These are phyloP conservation scores for Anastatus disparis DNA, from an alignment of 1,140 invertebrate genomes.

Conservation along the genomic window DNA sequence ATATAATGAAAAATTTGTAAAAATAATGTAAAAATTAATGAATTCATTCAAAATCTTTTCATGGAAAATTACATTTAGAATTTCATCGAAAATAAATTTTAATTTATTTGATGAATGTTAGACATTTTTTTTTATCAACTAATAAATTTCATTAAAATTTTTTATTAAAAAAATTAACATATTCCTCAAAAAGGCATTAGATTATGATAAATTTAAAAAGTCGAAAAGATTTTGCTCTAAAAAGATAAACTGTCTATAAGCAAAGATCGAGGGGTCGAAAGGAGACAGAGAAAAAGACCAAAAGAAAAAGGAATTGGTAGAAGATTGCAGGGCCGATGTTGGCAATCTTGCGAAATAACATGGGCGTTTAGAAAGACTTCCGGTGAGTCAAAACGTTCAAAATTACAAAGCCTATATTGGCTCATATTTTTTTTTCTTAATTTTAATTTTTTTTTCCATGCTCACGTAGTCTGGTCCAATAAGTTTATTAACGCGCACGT, in stretches of 20 bases:
- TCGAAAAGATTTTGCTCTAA: neutral
- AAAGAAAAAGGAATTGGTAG: conserved; percentile 17
- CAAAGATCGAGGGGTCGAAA: conserved; percentile 13
- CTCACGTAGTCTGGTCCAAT: neutral
- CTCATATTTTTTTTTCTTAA: conserved; percentile 37
- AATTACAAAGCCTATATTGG: conserved; percentile 14
- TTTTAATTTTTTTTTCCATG: neutral
- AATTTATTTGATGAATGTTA: too few species aligned
- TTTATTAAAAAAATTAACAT: too few species aligned
- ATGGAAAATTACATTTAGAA: too few species aligned
- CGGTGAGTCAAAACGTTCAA: conserved; percentile 25
- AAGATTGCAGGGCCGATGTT: conserved; percentile 15
- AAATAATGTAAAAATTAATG: too few species aligned
- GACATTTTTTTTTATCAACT: too few species aligned
- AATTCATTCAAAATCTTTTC: too few species aligned
- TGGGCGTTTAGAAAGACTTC: conserved; percentile 43
- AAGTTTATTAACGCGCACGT: conserved; percentile 23
- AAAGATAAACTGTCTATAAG: neutral
- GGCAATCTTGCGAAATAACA: conserved; percentile 39
- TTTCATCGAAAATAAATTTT: too few species aligned
- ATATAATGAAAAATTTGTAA: too few species aligned
- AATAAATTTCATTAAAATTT: too few species aligned
- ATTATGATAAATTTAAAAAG: too few species aligned
- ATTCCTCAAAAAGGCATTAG: too few species aligned
- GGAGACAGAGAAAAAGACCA: neutral